phyloP scores from a whole-genome alignment of 2,888 invertebrate species.

The Mechanitis messenoides region DNA sequence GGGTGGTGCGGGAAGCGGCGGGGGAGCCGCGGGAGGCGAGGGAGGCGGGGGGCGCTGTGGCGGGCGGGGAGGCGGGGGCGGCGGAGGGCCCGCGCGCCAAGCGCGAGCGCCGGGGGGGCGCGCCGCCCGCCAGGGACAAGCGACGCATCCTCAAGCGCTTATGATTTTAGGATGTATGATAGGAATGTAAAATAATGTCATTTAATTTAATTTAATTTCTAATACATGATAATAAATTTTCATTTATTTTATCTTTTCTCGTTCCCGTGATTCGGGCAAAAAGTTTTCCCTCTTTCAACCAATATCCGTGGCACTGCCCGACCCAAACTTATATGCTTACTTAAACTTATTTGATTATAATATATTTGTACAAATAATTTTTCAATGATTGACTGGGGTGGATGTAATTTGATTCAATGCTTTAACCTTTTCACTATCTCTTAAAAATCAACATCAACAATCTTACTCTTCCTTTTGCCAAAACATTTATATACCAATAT shows the following conservation, averaged over 20 bases:
- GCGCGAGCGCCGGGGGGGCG: conserved; percentile 86
- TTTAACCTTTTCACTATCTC: too few relatives aligned
- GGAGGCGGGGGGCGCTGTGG: conserved; percentile 10
- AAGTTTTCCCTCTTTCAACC: neutral
- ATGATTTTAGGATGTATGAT: conserved; percentile 35
- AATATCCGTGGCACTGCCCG: too few relatives aligned
- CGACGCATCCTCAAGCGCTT: conserved; percentile 57
- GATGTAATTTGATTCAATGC: too few relatives aligned
- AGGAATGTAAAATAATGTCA: conserved; percentile 27
- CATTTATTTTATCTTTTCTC: conserved; percentile 6
- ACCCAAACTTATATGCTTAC: too few relatives aligned
- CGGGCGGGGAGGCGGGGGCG: conserved; percentile 29
- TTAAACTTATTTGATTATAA: too few relatives aligned
- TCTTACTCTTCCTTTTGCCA: too few relatives aligned
- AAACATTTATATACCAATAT: too few relatives aligned
- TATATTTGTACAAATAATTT: too few relatives aligned
- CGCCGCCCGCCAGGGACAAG: conserved; percentile 71
- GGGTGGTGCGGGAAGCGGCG: neutral
- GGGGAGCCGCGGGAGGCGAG: neutral
- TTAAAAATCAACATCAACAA: too few relatives aligned
- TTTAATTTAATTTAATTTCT: conserved; percentile 33
- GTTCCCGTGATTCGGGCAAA: neutral
- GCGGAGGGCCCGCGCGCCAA: conserved; percentile 84
- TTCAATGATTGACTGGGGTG: too few relatives aligned
- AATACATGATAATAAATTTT: conserved; percentile 30